Evolutionary conservation across 2,888 invertebrate species (phyloP), one percentile per base, ranked within the genome.

Genomic region (Nomada hirtipes): DNA sequence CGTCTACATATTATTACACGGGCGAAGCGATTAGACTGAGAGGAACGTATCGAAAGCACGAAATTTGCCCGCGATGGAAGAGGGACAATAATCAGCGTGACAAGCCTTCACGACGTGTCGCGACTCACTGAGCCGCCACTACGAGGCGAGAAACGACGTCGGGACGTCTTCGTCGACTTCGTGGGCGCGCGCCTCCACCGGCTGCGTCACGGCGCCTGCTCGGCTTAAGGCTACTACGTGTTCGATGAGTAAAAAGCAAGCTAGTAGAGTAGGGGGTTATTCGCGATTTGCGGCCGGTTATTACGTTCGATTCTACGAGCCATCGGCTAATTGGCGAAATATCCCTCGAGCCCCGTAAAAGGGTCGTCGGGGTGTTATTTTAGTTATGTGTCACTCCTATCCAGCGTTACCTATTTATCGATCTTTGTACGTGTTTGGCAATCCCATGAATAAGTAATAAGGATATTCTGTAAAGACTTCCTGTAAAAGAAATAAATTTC

Each of bases 131-230:
- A 83, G 69, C 64, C 75, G 69, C 53, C 42, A 55, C 57, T 69
- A 63, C 50, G 69, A 72, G 57, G 42, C 42, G 70, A 61, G 79
- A 47, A 57, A 65, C 76, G 73, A 79, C 80, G 84, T 72, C 72
- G 68, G 65, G 73, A 81, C 79, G 82, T 76, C 75, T 75, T 72
- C 72, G 70, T 65, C 71, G 78, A 50, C 59, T 76, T 75, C 74
- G 73, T 72, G 80, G 79, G 76, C 72, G 75, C 77, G 74, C 83
- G 81, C 63, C 71, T 72, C 72, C 78, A 52, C 65, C 71, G 82
- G 75, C 76, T 64, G 73, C 84, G 82, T 84, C 83, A 87, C 78
- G 76, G 87, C 87, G 87, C 87, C 72, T 87, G 87, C 87, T 80
- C 87, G 72, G 67, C 71, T 79, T 65, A 23, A 71, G 65, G 63